phyloP scores from a whole-genome alignment of 2,888 invertebrate genomes.

The Acanthosoma haemorrhoidale region DNA sequence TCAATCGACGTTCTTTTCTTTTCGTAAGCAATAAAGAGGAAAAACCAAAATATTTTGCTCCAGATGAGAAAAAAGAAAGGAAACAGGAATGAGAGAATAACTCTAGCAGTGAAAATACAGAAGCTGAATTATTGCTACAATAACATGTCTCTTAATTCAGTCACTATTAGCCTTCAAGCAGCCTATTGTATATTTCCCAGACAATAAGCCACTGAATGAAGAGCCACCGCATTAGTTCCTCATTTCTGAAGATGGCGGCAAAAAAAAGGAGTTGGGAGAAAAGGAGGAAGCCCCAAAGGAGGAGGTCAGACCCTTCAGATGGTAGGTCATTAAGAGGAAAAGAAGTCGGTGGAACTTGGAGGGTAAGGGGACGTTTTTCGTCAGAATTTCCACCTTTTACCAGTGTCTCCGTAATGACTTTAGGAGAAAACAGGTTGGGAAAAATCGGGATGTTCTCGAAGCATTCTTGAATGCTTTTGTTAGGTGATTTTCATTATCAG shows the following conservation, averaged over 20 bases:
- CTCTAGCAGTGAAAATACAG: background rate
- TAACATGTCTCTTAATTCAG: background rate
- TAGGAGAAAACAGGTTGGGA: background rate
- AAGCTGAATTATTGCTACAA: background rate
- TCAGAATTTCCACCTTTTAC: conserved; percentile 3
- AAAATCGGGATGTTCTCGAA: background rate
- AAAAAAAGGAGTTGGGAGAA: background rate
- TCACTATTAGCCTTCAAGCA: background rate
- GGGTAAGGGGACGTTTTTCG: background rate
- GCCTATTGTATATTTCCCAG: background rate
- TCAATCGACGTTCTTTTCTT: background rate
- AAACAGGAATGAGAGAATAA: too few relatives aligned
- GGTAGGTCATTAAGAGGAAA: background rate
- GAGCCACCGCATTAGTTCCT: background rate
- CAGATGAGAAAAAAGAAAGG: background rate
- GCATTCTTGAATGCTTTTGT: too few relatives aligned
- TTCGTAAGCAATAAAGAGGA: conserved; percentile 1
- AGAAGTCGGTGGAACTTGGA: background rate
- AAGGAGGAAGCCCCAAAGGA: background rate
- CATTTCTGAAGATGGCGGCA: background rate
- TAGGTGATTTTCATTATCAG: too few relatives aligned
- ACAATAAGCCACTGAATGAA: conserved; percentile 4
- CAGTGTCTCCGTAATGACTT: background rate
- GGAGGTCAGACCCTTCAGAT: too few relatives aligned
- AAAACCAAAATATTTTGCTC: background rate